A percentile compares a stretch with the other conserved stretches of the same genome.
phyloP scores from a whole-genome alignment of 2,888 invertebrate genomes.

The Nipponacmea schrenckii region DNA sequence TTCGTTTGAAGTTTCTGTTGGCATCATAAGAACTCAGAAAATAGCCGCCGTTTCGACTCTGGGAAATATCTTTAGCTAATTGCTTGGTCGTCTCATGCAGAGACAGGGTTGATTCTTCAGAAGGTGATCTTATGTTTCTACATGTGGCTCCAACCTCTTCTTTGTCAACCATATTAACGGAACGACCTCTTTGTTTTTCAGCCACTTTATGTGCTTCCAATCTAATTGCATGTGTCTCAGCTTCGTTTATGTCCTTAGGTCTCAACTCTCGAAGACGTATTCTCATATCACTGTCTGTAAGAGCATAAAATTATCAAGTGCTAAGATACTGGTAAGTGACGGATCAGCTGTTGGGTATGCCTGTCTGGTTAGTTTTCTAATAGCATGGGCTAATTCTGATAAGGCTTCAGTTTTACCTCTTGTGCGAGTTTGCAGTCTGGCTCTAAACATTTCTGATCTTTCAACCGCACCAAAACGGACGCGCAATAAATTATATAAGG shows the following conservation, averaged over 20 bases:
- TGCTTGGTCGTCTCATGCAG: too few relatives aligned
- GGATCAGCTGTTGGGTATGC: not conserved
- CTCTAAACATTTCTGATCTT: not conserved
- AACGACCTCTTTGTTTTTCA: not conserved
- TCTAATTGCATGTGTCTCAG: not conserved
- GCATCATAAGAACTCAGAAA: too few relatives aligned
- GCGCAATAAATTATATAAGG: not conserved
- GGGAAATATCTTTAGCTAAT: too few relatives aligned
- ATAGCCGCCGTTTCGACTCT: too few relatives aligned
- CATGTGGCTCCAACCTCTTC: not conserved
- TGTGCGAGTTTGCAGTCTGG: not conserved
- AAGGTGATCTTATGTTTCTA: too few relatives aligned
- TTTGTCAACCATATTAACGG: not conserved
- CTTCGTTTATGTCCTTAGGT: not conserved
- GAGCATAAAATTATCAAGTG: not conserved
- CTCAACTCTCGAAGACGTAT: not conserved
- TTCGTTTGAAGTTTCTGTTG: too few relatives aligned
- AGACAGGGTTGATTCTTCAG: too few relatives aligned
- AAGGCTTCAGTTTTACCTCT: not conserved
- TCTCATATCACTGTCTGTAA: not conserved
- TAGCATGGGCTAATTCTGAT: not conserved
- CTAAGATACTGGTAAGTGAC: not conserved
- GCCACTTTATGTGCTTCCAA: not conserved
- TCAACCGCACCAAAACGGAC: not conserved
- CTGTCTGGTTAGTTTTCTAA: not conserved